Evolutionary conservation across 2,113 vertebrate species (phyloP).

Genomic region (Zapornia atra): DNA sequence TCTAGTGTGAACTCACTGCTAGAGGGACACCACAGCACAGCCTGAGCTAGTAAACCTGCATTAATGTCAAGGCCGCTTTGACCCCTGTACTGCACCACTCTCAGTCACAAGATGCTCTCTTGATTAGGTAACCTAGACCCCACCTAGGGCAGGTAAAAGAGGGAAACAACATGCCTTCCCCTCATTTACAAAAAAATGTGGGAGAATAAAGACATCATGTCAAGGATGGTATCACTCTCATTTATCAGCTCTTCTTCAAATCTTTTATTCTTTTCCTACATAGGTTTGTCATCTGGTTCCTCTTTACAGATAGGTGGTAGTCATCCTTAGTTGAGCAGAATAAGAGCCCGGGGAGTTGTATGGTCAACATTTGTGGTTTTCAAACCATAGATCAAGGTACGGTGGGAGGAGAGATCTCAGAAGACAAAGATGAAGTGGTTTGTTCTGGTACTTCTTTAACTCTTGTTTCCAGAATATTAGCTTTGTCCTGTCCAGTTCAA

Average conservation of each 20-base stretch:
- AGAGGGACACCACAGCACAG: background rate
- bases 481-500: background rate
- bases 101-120: background rate
- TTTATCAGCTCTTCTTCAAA: background rate
- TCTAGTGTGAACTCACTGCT: background rate
- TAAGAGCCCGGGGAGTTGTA: background rate
- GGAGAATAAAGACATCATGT: background rate
- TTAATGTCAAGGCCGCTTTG: background rate
- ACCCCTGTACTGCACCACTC: background rate
- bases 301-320: background rate
- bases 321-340: background rate
- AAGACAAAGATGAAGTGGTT: background rate
- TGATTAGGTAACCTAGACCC: background rate
- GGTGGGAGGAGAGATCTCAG: background rate
- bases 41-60: background rate
- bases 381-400: background rate
- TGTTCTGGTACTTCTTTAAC: background rate
- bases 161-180: accelerated
- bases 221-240: background rate
- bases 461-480: background rate
- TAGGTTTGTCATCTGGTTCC: background rate
- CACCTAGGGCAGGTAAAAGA: background rate
- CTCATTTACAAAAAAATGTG: background rate
- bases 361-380: background rate
- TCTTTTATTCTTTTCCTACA: background rate